These are phyloP conservation scores for Abramis brama DNA, from an alignment of 2,113 vertebrate genomes.

Conservation along the genomic window DNA sequence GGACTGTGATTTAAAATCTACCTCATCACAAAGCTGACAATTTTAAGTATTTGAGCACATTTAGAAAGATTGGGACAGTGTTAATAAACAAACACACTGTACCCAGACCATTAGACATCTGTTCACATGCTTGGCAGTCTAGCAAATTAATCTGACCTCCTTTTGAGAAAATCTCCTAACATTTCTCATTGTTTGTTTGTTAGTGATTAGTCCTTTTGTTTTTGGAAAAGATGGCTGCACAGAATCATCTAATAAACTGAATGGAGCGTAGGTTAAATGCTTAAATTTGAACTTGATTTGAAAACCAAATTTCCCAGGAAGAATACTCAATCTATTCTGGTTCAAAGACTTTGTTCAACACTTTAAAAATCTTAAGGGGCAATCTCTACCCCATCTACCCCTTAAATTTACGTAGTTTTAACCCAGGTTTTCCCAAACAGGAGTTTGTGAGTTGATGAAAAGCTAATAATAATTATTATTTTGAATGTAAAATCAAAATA, in stretches of 20 bases:
- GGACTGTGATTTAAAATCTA: background rate
- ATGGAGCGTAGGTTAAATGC: background rate
- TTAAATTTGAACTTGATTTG: background rate
- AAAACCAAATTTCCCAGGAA: background rate
- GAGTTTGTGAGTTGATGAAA: too few species aligned
- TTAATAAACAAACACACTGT: background rate
- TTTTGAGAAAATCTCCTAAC: background rate
- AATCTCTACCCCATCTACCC: background rate
- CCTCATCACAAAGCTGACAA: background rate
- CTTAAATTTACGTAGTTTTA: background rate
- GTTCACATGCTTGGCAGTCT: slow-evolving; percentile 20
- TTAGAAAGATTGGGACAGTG: background rate
- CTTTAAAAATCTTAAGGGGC: background rate
- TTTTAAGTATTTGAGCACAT: background rate
- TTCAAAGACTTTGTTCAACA: background rate
- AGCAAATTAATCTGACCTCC: background rate
- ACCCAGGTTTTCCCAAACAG: too few species aligned
- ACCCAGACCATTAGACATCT: slow-evolving; percentile 24
- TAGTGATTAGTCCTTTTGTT: background rate
- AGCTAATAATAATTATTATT: too few species aligned
- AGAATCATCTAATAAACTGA: background rate
- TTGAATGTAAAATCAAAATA: too few species aligned
- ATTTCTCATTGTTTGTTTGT: background rate
- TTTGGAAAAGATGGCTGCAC: background rate
- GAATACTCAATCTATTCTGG: background rate